phyloP scores from a whole-genome alignment of 2,797 vertebrate genomes.

The Pitangus sulphuratus region DNA sequence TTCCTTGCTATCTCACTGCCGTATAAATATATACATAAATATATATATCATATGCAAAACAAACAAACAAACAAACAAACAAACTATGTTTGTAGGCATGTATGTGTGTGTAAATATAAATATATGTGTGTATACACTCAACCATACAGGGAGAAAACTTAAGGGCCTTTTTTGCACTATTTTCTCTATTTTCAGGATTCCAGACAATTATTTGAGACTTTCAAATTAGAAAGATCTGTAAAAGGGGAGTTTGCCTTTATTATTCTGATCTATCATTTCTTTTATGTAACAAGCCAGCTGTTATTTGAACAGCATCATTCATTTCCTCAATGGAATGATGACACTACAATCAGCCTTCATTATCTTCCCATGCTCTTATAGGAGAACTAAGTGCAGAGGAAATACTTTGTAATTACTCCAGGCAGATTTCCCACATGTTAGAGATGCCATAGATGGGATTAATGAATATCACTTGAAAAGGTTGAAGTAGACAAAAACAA shows the following conservation, averaged over 20 bases:
- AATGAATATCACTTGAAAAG: conserved; percentile 74
- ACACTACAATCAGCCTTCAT: conserved; percentile 71
- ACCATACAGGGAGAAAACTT: neutral
- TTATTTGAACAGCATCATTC: conserved; percentile 63
- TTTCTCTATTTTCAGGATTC: conserved; percentile 40
- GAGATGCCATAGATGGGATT: conserved; percentile 71
- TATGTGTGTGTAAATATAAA: neutral
- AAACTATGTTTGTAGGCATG: neutral
- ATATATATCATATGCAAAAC: neutral
- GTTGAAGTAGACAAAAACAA: conserved; percentile 71
- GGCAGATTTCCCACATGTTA: conserved; percentile 73
- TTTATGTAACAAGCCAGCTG: conserved; percentile 64
- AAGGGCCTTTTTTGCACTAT: neutral
- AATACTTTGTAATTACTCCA: conserved; percentile 73
- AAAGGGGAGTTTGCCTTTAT: conserved; percentile 56
- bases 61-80: too few species aligned
- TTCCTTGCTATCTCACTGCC: neutral
- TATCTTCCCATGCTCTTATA: conserved; percentile 70
- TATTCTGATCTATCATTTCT: conserved; percentile 58
- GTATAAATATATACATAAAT: neutral
- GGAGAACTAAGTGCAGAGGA: conserved; percentile 69
- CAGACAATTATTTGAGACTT: conserved; percentile 28
- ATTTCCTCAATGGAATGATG: conserved; percentile 60
- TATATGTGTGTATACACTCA: neutral
- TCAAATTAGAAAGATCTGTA: conserved; percentile 46